Base-by-base conservation (phyloP, 1,140 invertebrate genomes). In the Drosophila asahinai region DNA sequence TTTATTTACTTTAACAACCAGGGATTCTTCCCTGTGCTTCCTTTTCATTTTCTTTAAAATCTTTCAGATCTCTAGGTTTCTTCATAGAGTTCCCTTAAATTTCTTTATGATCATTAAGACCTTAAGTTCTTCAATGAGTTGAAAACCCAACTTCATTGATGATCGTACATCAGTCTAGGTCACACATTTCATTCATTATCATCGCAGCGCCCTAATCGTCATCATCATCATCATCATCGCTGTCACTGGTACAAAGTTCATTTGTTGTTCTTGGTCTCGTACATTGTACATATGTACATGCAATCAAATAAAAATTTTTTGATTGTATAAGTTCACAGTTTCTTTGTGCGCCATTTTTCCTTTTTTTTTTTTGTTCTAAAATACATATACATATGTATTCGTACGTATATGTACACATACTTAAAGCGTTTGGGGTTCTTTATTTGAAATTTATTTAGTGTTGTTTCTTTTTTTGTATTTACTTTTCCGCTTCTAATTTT, bases 401-500 rank as follows among this genome's bases (percentile, higher is more conserved):
- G 43, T 74, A 60, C 27, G 36, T 49, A 59, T 68, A 63, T 80
- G 36, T 82, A 74, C 61, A 58, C 19, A 57, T 57, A 57, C 54
- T 70, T 80, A 74, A 57, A 57, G 60, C 68, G 49, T 81, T 87
- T 78, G 59, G 61, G 55, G 54, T 73, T 74, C 68, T 86, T 86
- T 86, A 82, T 82, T 79, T 67, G 65, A 78, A 58, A 81, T 87
- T 68, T 80, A 73, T 87, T 70, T 59, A 51, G 40, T 62, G 66
- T 64, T 83, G 54, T 63, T 52, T 71, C 47, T 60, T 58, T 75
- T 71, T 73, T 49, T 63, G 71, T 89, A 89, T 89, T 89, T 90
- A 89, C 81, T 90, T 90, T 90, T 89, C 86, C 66, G 86, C 81
- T 89, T 90, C 81, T 90, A 90, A 90, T 90, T 90, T 90, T 90